Conservation (phyloP, 2,113 vertebrate species). For the Cynoglossus semilaevis region DNA sequence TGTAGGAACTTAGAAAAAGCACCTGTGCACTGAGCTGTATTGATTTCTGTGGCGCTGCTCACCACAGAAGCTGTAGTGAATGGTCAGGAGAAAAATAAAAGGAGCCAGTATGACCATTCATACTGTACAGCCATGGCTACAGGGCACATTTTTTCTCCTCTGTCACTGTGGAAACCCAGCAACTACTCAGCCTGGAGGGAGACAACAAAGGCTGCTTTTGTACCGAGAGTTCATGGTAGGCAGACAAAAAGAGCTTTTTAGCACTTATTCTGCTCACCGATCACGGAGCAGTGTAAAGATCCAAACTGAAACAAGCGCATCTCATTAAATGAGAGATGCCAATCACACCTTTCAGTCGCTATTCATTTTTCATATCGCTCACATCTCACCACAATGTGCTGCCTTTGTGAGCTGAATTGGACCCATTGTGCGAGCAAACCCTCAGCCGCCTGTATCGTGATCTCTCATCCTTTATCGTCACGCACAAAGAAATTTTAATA, state of each 20-base stretch:
- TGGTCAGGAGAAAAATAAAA: conserved; percentile 51
- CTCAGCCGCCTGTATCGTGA: conserved; percentile 48
- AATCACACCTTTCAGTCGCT: conserved; percentile 69
- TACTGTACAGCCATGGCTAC: conserved; percentile 36
- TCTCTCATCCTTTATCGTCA: conserved; percentile 55
- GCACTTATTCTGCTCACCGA: conserved; percentile 38
- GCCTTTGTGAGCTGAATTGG: conserved; percentile 63
- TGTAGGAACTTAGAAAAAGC: conserved; percentile 24
- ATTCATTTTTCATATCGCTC: conserved; percentile 64
- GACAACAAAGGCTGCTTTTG: conserved; percentile 37
- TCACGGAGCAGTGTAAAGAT: conserved; percentile 35
- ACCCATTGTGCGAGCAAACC: conserved; percentile 62
- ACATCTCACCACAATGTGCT: conserved; percentile 53
- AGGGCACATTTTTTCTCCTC: conserved; percentile 42
- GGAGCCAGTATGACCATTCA: conserved; percentile 37
- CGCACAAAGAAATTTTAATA: conserved; percentile 57
- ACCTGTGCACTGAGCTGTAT: conserved; percentile 45
- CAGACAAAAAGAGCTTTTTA: conserved; percentile 41
- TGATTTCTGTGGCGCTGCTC: conserved; percentile 38
- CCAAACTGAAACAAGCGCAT: conserved; percentile 49
- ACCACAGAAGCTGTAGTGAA: conserved; percentile 26
- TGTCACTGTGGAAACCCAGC: conserved; percentile 66
- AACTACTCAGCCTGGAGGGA: conserved; percentile 50
- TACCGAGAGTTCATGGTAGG: conserved; percentile 33
- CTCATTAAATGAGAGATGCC: conserved; percentile 58